phyloP scores from a whole-genome alignment of 2,888 invertebrate species.

The Idaea biselata region DNA sequence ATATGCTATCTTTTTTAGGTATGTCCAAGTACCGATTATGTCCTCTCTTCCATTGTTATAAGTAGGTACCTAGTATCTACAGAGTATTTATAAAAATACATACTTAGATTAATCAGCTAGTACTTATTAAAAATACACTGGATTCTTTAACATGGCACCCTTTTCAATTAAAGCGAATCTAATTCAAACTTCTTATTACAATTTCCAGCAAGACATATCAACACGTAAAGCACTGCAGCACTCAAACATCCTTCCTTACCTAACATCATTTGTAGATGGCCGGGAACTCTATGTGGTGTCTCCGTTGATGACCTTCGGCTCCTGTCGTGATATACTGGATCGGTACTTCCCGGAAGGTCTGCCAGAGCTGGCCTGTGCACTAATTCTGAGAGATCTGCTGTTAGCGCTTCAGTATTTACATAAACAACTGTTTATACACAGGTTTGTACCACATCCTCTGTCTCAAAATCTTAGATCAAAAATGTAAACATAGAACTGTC shows the following conservation, averaged over 20 bases:
- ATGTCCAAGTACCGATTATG: too few relatives aligned
- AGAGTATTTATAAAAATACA: too few relatives aligned
- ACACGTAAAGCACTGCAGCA: slow-evolving; percentile 89
- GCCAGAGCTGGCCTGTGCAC: slow-evolving; percentile 89
- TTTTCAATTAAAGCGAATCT: slow-evolving; percentile 3
- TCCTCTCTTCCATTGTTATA: too few relatives aligned
- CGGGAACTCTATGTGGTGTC: slow-evolving; percentile 89
- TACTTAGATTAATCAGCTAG: too few relatives aligned
- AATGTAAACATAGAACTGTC: too few relatives aligned
- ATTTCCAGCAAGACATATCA: slow-evolving; percentile 87
- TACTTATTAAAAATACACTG: too few relatives aligned
- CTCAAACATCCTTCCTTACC: slow-evolving; percentile 87
- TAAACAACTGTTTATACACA: slow-evolving; percentile 90
- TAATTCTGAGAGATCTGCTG: slow-evolving; percentile 89
- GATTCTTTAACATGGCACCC: too few relatives aligned
- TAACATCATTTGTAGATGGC: slow-evolving; percentile 88
- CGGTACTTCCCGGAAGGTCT: slow-evolving; percentile 89
- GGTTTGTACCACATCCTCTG: slow-evolving; percentile 65
- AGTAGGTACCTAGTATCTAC: too few relatives aligned
- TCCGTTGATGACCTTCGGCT: slow-evolving; percentile 92
- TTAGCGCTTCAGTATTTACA: slow-evolving; percentile 92
- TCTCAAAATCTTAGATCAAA: too few relatives aligned
- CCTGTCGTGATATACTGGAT: slow-evolving; percentile 88
- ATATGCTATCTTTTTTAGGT: too few relatives aligned
- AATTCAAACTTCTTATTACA: neutral